Conservation (phyloP, 2,888 invertebrate species). For the Chirona hameri region DNA sequence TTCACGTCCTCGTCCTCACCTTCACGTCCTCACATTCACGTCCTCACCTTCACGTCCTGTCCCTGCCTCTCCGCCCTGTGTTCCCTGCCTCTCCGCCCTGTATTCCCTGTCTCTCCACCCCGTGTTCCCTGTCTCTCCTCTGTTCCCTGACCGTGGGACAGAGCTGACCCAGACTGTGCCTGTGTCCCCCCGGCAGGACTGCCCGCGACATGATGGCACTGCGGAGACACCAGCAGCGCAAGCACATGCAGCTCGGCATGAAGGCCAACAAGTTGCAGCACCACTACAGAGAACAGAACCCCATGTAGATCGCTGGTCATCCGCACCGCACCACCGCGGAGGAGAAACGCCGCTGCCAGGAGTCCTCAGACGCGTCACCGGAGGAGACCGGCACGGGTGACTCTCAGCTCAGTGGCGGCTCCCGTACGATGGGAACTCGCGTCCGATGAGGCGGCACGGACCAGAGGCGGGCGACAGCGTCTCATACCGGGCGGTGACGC, state of each 20-base stretch:
- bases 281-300: constrained; percentile 53
- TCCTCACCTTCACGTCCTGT: too few species aligned
- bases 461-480: too few species aligned
- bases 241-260: constrained; percentile 69
- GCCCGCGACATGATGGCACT: constrained; percentile 80
- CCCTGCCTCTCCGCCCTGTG: not conserved
- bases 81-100: not conserved
- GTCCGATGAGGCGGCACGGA: too few species aligned
- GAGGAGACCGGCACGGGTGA: too few species aligned
- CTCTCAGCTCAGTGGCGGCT: too few species aligned
- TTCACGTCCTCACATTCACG: too few species aligned
- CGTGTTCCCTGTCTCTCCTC: not conserved
- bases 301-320: not conserved
- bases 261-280: constrained; percentile 77
- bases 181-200: constrained; percentile 54
- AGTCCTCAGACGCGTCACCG: too few species aligned
- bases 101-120: not conserved
- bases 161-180: constrained; percentile 34
- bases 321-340: not conserved
- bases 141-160: constrained; percentile 37
- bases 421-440: too few species aligned
- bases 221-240: constrained; percentile 73
- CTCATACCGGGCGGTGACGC: too few species aligned
- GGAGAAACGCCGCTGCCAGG: too few species aligned
- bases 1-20: too few species aligned